Evolutionary conservation across 2,113 vertebrate species (phyloP).

Genomic region (Percina caprodes): DNA sequence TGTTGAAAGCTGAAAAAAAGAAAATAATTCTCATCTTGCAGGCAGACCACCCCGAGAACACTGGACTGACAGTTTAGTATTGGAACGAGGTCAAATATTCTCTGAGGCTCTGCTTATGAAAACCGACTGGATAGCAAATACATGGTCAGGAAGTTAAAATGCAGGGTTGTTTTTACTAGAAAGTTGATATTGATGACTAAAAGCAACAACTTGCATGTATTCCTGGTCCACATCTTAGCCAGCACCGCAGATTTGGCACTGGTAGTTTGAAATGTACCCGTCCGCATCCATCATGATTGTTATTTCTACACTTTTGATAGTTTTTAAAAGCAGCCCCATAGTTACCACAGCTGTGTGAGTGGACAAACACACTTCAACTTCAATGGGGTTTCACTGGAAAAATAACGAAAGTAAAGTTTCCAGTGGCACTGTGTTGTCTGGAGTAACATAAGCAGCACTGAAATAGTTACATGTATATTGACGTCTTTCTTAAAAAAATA

Average conservation of each 20-base stretch:
- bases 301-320: background rate
- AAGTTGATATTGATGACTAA: constrained; percentile 3
- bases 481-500: background rate
- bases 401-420: too few relatives aligned
- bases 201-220: constrained; percentile 9
- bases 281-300: background rate
- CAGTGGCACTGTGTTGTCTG: background rate
- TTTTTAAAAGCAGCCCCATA: background rate
- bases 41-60: constrained; percentile 47
- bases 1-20: constrained; percentile 42
- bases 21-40: constrained; percentile 40
- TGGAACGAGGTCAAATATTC: constrained; percentile 10
- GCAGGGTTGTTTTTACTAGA: background rate
- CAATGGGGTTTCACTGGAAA: background rate
- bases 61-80: constrained; percentile 18
- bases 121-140: background rate
- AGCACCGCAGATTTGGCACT: background rate
- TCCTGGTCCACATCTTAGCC: background rate
- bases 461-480: background rate
- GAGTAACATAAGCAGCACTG: background rate
- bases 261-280: background rate
- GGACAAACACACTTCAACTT: background rate
- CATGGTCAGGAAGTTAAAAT: background rate
- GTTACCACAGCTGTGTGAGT: background rate
- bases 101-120: constrained; percentile 5